These are phyloP conservation scores for Microcebus ravelobensis DNA, from an alignment of 2,113 vertebrate species.

Conservation along the genomic window DNA sequence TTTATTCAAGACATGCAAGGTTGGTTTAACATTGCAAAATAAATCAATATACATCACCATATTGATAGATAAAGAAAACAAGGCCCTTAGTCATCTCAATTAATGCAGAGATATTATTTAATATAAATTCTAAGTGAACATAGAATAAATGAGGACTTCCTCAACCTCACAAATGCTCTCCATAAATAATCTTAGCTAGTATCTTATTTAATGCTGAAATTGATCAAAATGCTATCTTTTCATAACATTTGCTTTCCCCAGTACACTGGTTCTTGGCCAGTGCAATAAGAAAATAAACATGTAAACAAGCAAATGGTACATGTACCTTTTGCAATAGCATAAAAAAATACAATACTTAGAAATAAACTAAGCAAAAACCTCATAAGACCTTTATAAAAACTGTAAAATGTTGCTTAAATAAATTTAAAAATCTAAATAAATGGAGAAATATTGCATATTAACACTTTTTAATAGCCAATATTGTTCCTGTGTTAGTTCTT, in stretches of 20 bases:
- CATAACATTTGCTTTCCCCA: background rate
- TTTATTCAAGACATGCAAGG: background rate
- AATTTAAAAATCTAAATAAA: background rate
- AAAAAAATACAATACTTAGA: background rate
- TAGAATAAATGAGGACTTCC: background rate
- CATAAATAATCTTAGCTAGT: background rate
- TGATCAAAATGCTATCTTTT: background rate
- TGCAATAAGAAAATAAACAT: background rate
- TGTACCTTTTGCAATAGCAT: background rate
- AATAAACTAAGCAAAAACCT: background rate
- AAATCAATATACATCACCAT: background rate
- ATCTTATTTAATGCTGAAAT: background rate
- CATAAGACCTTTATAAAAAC: background rate
- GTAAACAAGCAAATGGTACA: background rate
- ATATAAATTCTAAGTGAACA: background rate
- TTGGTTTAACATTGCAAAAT: background rate
- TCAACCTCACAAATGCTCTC: background rate
- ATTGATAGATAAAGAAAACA: background rate
- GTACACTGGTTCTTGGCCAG: fast-evolving
- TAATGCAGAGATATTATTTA: background rate
- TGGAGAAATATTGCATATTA: background rate
- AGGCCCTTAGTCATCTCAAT: background rate
- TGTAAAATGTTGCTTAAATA: background rate
- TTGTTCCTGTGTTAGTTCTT: background rate
- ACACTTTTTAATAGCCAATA: background rate